Evolutionary conservation across 2,888 invertebrate genomes (phyloP).

Genomic region (Pherbina coryleti): DNA sequence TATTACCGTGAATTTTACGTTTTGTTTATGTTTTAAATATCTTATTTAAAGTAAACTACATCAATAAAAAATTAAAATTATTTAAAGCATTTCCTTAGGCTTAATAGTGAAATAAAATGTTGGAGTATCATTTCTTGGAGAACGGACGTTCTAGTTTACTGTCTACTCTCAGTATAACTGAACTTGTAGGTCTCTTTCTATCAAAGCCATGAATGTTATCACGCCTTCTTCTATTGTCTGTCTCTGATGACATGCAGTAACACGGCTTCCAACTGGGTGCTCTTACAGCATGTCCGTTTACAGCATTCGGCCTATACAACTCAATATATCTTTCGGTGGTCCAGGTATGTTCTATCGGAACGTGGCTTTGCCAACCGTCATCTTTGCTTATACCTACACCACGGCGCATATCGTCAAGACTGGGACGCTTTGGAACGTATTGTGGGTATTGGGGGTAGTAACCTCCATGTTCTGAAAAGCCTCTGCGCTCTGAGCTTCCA

Average conservation of each 20-base stretch:
- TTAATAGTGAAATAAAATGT: neutral
- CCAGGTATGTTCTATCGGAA: conserved; percentile 61
- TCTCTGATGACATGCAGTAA: conserved; percentile 60
- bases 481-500: conserved; percentile 43
- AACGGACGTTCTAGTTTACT: conserved; percentile 65
- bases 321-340: conserved; percentile 66
- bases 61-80: neutral
- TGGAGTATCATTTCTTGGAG: conserved; percentile 47
- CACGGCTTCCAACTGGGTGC: conserved; percentile 68
- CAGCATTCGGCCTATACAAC: conserved; percentile 56
- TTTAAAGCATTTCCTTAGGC: neutral
- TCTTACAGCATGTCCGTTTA: conserved; percentile 52
- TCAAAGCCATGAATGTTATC: conserved; percentile 51
- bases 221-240: conserved; percentile 59
- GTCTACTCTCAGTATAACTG: conserved; percentile 56
- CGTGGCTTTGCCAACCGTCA: conserved; percentile 66
- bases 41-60: neutral
- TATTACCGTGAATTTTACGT: neutral
- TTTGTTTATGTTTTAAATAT: conserved; percentile 1
- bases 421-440: conserved; percentile 59
- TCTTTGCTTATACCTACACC: conserved; percentile 57
- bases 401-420: conserved; percentile 48
- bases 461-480: conserved; percentile 42
- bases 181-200: conserved; percentile 50
- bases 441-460: conserved; percentile 61